Evolutionary conservation across 2,888 invertebrate genomes (phyloP).

Genomic region (Eupithecia abbreviata): DNA sequence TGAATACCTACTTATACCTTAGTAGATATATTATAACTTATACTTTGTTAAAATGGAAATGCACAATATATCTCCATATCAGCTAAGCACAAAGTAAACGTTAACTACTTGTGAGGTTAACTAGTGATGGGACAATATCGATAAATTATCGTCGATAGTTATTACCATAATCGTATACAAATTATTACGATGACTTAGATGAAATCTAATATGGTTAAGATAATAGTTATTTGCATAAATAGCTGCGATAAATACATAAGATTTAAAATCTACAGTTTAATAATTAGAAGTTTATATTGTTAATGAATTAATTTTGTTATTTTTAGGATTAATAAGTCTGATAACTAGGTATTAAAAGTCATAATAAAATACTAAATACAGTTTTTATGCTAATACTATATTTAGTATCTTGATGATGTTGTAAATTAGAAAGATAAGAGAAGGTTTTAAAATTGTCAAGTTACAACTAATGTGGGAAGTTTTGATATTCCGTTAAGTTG

Average conservation of each 20-base stretch:
- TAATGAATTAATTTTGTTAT: slow-evolving; percentile 25
- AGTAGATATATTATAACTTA: neutral
- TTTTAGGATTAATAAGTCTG: slow-evolving; percentile 20
- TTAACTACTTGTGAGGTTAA: slow-evolving; percentile 59
- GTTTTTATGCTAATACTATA: slow-evolving; percentile 4
- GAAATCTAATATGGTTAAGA: slow-evolving; percentile 37
- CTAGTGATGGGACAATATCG: slow-evolving; percentile 57
- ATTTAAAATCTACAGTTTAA: slow-evolving; percentile 29
- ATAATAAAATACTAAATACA: slow-evolving; percentile 7
- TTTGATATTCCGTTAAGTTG: neutral
- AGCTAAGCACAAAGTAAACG: slow-evolving; percentile 46
- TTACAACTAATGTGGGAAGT: slow-evolving; percentile 4
- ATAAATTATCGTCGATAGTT: slow-evolving; percentile 16
- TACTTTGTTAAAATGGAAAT: slow-evolving; percentile 15
- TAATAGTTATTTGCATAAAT: slow-evolving; percentile 34
- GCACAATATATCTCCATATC: slow-evolving; percentile 22
- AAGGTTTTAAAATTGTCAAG: neutral
- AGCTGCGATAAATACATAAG: slow-evolving; percentile 11
- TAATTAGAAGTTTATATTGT: slow-evolving; percentile 21
- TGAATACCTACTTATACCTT: neutral
- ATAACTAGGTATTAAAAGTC: slow-evolving; percentile 18
- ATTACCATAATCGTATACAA: slow-evolving; percentile 39
- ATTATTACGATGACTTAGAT: slow-evolving; percentile 40
- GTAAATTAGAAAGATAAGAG: slow-evolving; percentile 13
- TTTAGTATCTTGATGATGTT: slow-evolving; percentile 11